Evolutionary conservation across 2,113 vertebrate species (phyloP).

Genomic region (Cryptomyrus ogoouensis): DNA sequence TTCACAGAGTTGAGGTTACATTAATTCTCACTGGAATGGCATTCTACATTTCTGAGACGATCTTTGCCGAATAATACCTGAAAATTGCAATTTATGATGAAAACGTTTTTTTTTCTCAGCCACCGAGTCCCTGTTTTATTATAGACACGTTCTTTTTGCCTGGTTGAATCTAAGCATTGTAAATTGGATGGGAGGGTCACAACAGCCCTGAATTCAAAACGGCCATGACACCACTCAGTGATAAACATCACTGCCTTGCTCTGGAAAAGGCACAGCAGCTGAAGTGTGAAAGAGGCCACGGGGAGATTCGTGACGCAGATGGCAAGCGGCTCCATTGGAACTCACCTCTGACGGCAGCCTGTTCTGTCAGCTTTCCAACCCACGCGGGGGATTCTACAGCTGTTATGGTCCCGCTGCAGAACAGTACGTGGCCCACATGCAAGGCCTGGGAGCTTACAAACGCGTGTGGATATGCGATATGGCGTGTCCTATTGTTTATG

Average conservation of each 20-base stretch:
- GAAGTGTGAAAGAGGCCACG: not conserved
- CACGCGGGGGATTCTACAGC: slow-evolving; percentile 5
- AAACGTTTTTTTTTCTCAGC: not conserved
- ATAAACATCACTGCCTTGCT: not conserved
- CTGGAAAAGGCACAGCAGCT: not conserved
- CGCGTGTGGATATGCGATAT: not conserved
- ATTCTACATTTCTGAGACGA: not conserved
- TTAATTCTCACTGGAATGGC: not conserved
- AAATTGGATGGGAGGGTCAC: not conserved
- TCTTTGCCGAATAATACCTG: not conserved
- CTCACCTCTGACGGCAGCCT: not conserved
- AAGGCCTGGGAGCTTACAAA: not conserved
- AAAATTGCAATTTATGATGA: not conserved
- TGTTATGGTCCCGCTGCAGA: not conserved
- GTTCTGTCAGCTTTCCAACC: not conserved
- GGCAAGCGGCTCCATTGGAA: slow-evolving; percentile 13
- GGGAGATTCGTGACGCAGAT: slow-evolving; percentile 21
- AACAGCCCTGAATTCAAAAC: not conserved
- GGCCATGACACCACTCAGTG: not conserved
- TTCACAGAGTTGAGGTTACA: not conserved
- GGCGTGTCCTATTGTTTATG: not conserved
- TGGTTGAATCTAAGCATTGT: not conserved
- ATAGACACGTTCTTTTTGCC: not conserved
- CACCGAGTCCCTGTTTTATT: not conserved
- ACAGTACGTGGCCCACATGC: not conserved